Evolutionary conservation across 2,797 vertebrate species (phyloP), one percentile per base, ranked within the genome.

Genomic region (Amblyraja radiata): DNA sequence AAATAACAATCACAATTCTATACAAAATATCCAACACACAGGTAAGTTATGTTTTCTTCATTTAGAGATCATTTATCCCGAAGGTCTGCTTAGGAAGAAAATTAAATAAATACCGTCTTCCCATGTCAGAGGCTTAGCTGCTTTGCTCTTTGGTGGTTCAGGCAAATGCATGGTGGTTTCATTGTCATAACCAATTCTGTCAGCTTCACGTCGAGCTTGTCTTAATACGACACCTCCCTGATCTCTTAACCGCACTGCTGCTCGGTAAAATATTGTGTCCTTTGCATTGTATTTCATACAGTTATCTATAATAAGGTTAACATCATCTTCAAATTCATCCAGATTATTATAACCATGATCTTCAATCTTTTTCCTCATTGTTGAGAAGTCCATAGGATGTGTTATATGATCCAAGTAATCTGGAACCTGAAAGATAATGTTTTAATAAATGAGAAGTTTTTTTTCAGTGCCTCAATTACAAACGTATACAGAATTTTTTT

Each of bases 261-360:
- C 98, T 93, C 98, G 97, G 95, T 98, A 98, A 94, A 99, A 99
- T 95, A 98, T 98, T 0, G 98, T 99, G 95, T 99, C 99, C 96
- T 98, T 99, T 93, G 98, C 97, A 95, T 99, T 99, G 95, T 99
- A 99, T 95, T 98, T 98, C 98, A 99, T 97, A 96, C 98, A 99
- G 94, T 99, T 99, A 94, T 98, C 97, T 94, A 99, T 94, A 14
- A 99, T 98, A 93, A 99, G 97, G 95, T 98, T 98, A 94, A 99
- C 99, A 96, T 99, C 98, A 0, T 96, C 96, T 95, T 99, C 98
- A 93, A 99, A 98, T 94, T 98, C 98, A 32, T 97, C 96, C 93
- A 99, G 96, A 95, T 97, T 98, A 95, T 94, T 96, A 96, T 99
- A 99, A 94, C 95, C 96, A 95, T 99, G 98, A 28, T 96, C 95